Base-by-base conservation (phyloP, 1,140 invertebrate genomes). In the Delia radicum region DNA sequence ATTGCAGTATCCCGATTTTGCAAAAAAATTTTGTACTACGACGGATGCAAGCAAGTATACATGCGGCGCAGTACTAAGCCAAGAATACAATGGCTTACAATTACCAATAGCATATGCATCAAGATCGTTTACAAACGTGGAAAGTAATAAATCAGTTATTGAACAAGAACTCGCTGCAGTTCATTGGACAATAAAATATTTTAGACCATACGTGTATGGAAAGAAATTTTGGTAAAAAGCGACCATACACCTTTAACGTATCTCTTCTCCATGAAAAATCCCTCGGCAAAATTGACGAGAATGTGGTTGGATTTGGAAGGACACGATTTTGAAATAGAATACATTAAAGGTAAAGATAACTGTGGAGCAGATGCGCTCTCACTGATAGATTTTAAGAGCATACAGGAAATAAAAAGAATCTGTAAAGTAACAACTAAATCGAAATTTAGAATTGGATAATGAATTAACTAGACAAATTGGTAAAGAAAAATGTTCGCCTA, bases 241-340 rank as follows among this genome's bases (percentile, higher is more conserved):
- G 88, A 90, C 77, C 87, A 89, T 74, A 82, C 81, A 76, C 82
- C 87, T 1, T 77, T 90, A 10, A 77, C 75, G 18, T 89, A 76
- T 24, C 31, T 79, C 0, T 74, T 78, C 74, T 55, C 46, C 24
- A 79, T 86, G 2, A 88, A 87, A 79, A 81, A 87, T 55, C 81
- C 82, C 7, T 79, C 69, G 2, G 80, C 79, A 65, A 73, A 85
- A 75, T 75, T 88, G 12, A 74, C 73, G 8, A 21, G 62, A 29
- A 67, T 48, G 28, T 12, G 29, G 15, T 37, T 71, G 37, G 61
- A 75, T 21, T 29, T 74, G 12, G 71, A 76, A 67, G 75, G 74
- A 48, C 74, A 55, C n/a, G 26, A 63, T 21, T 76, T 76, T 74
- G 27, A 6, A 6, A 33, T 76, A 27, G 75, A 73, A 80, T 83